Base-by-base conservation (phyloP, 2,113 vertebrate genomes). In the Channa argus region DNA sequence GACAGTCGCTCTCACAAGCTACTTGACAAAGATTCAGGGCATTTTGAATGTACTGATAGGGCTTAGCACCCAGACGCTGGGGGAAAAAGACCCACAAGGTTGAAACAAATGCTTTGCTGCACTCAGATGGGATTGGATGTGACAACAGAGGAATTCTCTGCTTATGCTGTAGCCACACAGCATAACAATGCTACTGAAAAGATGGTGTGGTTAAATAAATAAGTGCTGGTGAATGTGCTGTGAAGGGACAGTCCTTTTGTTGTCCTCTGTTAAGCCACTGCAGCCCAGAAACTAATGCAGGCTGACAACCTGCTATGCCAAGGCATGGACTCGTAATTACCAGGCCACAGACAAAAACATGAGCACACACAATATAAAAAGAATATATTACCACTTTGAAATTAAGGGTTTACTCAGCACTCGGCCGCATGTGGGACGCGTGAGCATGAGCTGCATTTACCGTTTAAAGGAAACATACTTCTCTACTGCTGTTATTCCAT, bases 71-170 rank as follows among this genome's bases (percentile, higher is more conserved):
- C 67, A 72, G 63, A 77, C 69, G 24, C 61, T 70, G 14, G 6
- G 2, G 12, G 45, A 64, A 0, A 34, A 74, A 61, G 71, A 10
- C 49, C 50, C 71, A 80, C 51, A 15, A 59, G 81, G 80, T 64
- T 52, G 69, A 84, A 66, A 76, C 60, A 52, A 89, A 81, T 41
- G 79, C 65, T 82, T 75, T 72, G 69, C 74, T 66, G 62, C 38
- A 39, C 71, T 80, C 56, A 2, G 59, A 87, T 72, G 70, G 64
- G 76, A 88, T 84, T 70, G 68, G 79, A 89, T 9, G 49, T 72
- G 88, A 84, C 90, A 91, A 76, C 63, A 76, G 82, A 82, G 83
- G 83, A 86, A 86, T 83, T 79, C 75, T 83, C 71, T 24, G 54
- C 71, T 79, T 72, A 54, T 36, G 72, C 58, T 81, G 70, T 46